Evolutionary conservation across 2,888 invertebrate genomes (phyloP).

Genomic region (Hemithea aestivaria): DNA sequence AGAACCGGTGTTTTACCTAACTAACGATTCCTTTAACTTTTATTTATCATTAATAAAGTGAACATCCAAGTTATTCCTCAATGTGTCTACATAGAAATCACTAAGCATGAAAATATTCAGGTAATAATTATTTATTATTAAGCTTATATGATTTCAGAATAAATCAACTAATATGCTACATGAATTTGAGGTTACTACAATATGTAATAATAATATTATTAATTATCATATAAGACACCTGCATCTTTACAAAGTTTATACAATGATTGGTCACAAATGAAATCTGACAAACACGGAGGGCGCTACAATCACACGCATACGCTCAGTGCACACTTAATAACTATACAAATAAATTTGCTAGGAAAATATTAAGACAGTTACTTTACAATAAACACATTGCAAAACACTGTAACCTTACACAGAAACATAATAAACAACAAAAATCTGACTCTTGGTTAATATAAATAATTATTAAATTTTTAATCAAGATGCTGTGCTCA

Average conservation of each 20-base stretch:
- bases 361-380: slow-evolving; percentile 50
- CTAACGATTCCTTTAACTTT: slow-evolving; percentile 46
- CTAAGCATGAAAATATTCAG: slow-evolving; percentile 36
- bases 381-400: slow-evolving; percentile 58
- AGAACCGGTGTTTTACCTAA: slow-evolving; percentile 55
- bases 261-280: slow-evolving; percentile 52
- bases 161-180: slow-evolving; percentile 49
- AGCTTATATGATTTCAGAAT: slow-evolving; percentile 46
- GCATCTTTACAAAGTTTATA: too few species aligned
- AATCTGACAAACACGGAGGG: slow-evolving; percentile 9
- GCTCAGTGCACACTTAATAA: slow-evolving; percentile 26
- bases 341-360: slow-evolving; percentile 54
- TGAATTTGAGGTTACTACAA: slow-evolving; percentile 48
- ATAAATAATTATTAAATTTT: too few species aligned
- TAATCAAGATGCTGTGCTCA: too few species aligned
- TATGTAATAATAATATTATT: slow-evolving; percentile 6
- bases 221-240: slow-evolving; percentile 52
- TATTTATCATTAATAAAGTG: slow-evolving; percentile 27
- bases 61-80: slow-evolving; percentile 31
- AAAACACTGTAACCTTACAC: slow-evolving; percentile 62
- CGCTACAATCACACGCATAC: slow-evolving; percentile 18
- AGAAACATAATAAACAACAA: slow-evolving; percentile 42
- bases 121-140: slow-evolving; percentile 33
- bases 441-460: slow-evolving; percentile 36
- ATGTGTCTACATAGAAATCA: slow-evolving; percentile 26